Conservation (phyloP, 2,888 invertebrate genomes). For the Brachyopa scutellaris region DNA sequence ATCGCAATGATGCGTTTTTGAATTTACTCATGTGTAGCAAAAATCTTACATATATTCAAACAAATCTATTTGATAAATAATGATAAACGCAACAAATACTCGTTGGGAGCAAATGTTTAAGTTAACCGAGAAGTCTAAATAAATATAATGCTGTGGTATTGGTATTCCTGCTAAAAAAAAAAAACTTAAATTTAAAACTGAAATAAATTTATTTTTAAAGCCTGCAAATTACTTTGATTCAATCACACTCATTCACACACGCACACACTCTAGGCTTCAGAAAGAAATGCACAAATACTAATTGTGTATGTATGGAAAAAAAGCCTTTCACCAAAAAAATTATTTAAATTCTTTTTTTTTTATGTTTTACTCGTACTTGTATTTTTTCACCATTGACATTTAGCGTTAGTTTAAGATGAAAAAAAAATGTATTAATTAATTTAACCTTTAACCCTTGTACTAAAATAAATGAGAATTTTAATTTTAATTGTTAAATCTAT, state of each 20-base stretch:
- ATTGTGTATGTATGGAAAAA: slow-evolving; percentile 37
- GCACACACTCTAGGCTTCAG: slow-evolving; percentile 65
- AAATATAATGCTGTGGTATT: too few species aligned
- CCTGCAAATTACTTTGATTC: slow-evolving; percentile 62
- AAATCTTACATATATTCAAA: too few species aligned
- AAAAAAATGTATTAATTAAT: slow-evolving; percentile 29
- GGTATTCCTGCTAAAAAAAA: too few species aligned
- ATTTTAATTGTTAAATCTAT: slow-evolving; percentile 41
- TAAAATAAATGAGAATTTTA: slow-evolving; percentile 11
- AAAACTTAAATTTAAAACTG: not conserved
- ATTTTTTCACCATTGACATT: slow-evolving; percentile 50
- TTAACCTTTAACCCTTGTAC: slow-evolving; percentile 49
- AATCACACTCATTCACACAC: slow-evolving; percentile 71
- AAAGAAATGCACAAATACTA: slow-evolving; percentile 56
- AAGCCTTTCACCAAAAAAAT: slow-evolving; percentile 58
- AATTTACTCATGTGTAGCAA: too few species aligned
- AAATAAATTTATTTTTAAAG: not conserved
- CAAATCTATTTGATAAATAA: too few species aligned
- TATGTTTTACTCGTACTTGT: slow-evolving; percentile 8
- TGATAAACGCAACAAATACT: too few species aligned
- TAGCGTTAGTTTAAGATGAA: slow-evolving; percentile 59
- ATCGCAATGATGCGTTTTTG: too few species aligned
- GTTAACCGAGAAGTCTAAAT: too few species aligned
- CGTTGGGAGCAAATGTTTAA: too few species aligned
- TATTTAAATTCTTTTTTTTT: not conserved